Conservation (phyloP, 2,888 invertebrate genomes). For the Drosophila neonasuta region DNA sequence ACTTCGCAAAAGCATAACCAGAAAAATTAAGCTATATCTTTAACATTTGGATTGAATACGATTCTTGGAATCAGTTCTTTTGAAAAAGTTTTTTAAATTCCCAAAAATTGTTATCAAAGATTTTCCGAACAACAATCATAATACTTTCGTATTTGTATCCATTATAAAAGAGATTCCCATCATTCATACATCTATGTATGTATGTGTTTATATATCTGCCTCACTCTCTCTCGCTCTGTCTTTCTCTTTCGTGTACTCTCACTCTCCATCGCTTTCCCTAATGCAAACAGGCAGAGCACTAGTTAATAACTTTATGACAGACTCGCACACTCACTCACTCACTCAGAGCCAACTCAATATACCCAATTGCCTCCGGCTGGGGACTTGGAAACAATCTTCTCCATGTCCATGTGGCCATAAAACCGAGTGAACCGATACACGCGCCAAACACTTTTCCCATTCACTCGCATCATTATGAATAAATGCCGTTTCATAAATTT, state of each 20-base stretch:
- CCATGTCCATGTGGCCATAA: conserved; percentile 42
- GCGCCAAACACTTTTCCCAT: conserved; percentile 64
- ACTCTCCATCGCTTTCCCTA: conserved; percentile 41
- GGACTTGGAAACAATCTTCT: conserved; percentile 30
- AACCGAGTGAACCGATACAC: conserved; percentile 60
- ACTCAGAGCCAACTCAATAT: conserved; percentile 30
- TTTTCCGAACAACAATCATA: too few species aligned
- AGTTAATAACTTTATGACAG: conserved; percentile 67
- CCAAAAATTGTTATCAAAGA: too few species aligned
- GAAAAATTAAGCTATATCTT: too few species aligned
- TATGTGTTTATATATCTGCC: conserved; percentile 2
- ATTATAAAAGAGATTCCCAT: background rate
- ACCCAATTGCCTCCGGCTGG: conserved; percentile 46
- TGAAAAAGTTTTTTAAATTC: too few species aligned
- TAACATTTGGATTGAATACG: too few species aligned
- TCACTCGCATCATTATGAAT: conserved; percentile 71
- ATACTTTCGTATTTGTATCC: background rate
- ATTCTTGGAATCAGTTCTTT: too few species aligned
- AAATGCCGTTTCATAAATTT: conserved; percentile 76
- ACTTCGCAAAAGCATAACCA: too few species aligned
- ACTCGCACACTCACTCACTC: conserved; percentile 9
- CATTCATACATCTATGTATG: background rate
- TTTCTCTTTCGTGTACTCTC: background rate
- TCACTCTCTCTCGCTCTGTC: background rate
- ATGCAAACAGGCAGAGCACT: conserved; percentile 46